phyloP scores from a whole-genome alignment of 2,113 vertebrate genomes.

The Pseudolaguvia tuberculata region DNA sequence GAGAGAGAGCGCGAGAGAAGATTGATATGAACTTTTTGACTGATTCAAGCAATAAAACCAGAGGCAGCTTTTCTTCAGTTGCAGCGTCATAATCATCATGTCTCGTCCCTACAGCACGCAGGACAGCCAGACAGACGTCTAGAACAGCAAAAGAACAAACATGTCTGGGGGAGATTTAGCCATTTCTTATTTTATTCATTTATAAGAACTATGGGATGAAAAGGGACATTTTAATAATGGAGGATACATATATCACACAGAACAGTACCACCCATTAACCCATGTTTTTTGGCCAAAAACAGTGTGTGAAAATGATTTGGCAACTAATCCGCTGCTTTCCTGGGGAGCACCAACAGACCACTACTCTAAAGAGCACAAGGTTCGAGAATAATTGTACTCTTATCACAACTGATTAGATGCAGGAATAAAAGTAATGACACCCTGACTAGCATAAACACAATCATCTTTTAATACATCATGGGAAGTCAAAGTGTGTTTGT shows the following conservation, averaged over 20 bases:
- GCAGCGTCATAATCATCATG: constrained; percentile 1
- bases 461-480: not conserved
- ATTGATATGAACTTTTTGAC: constrained; percentile 10
- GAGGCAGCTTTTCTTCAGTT: constrained; percentile 10
- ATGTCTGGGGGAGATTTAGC: not conserved
- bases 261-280: not conserved
- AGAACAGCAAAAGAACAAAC: not conserved
- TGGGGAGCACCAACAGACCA: not conserved
- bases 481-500: no score
- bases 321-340: not conserved
- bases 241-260: not conserved
- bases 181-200: not conserved
- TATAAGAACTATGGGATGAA: not conserved
- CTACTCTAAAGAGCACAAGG: no score
- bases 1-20: not conserved
- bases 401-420: not conserved
- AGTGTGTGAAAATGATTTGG: no score
- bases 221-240: not conserved
- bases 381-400: no score
- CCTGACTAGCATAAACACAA: not conserved
- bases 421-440: not conserved
- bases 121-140: not conserved
- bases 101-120: constrained; percentile 5
- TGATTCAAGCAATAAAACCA: constrained; percentile 18
- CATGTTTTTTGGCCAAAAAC: not conserved